These are phyloP conservation scores for Hyphantria cunea DNA, from an alignment of 1,140 invertebrate species.

Conservation along the genomic window DNA sequence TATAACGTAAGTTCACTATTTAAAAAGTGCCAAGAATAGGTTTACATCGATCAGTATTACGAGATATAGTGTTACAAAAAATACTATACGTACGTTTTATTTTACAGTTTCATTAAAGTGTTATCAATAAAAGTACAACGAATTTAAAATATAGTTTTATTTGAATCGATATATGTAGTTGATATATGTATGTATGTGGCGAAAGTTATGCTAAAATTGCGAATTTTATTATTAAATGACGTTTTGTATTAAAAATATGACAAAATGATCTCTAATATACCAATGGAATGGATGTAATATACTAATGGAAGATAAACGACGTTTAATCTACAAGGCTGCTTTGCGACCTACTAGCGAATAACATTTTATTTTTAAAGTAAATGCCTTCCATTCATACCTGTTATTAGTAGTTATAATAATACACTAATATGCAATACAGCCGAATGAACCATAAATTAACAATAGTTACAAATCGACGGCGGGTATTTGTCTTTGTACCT, in stretches of 20 bases:
- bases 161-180: background rate
- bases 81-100: conserved; percentile 13
- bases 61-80: conserved; percentile 24
- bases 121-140: conserved; percentile 31
- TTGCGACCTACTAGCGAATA: conserved; percentile 17
- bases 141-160: conserved; percentile 18
- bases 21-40: conserved; percentile 57
- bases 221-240: conserved; percentile 13
- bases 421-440: background rate
- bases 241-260: conserved; percentile 22
- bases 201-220: conserved; percentile 7
- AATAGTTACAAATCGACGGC: conserved; percentile 1
- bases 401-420: background rate
- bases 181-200: too few species aligned
- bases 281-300: conserved; percentile 17
- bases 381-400: background rate
- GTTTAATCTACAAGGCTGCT: too few species aligned
- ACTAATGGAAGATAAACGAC: conserved; percentile 14
- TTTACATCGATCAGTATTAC: conserved; percentile 57
- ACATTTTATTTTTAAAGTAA: conserved; percentile 1
- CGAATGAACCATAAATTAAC: background rate
- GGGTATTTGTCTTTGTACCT: background rate
- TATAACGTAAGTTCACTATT: conserved; percentile 23
- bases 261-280: conserved; percentile 11
- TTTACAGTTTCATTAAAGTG: conserved; percentile 32